Evolutionary conservation across 2,888 invertebrate species (phyloP), one percentile per base, ranked within the genome.

Genomic region (Ligdia adustata): DNA sequence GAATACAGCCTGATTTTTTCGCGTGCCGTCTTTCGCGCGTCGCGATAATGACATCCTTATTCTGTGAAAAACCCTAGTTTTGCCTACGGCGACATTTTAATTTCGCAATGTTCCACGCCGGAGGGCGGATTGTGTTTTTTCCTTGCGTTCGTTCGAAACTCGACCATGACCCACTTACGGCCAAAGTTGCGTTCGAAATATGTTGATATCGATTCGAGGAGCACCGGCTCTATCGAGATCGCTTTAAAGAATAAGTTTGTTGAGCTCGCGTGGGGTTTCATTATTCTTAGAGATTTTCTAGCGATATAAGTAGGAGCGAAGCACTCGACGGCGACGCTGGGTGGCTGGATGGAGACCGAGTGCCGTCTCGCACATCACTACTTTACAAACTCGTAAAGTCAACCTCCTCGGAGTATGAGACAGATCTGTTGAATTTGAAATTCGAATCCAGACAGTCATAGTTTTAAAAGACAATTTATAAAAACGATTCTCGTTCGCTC

Each of bases 31-130:
- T 55, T 45, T 43, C 40, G 45, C 50, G 53, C 46, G 53, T 55
- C 52, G 47, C 44, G 59, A 70, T 74, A 74, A 76, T 71, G 72
- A 72, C 65, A 70, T 72, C 71, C 70, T 69, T 65, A 70, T 69
- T 66, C 62, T 39, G 60, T 55, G 57, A 60, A 48, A 66, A 66
- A 55, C 69, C 62, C 66, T 70, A 71, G 74, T 72, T 72, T 64
- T 65, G 75, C 72, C 69, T 66, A 57, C 66, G 64, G 77, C 71
- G 63, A 76, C 72, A 67, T 79, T 78, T 75, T 76, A 77, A 78
- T 78, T 73, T 68, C 62, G 63, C 69, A 58, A 53, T 58, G 57
- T 56, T 55, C 56, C 59, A 49, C 54, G 44, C 48, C 55, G 43
- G 53, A 43, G 39, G 56, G 62, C 54, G 64, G 64, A 64, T 64